Evolutionary conservation across 2,797 vertebrate species (phyloP).

Genomic region (Pogonophryne albipinna): DNA sequence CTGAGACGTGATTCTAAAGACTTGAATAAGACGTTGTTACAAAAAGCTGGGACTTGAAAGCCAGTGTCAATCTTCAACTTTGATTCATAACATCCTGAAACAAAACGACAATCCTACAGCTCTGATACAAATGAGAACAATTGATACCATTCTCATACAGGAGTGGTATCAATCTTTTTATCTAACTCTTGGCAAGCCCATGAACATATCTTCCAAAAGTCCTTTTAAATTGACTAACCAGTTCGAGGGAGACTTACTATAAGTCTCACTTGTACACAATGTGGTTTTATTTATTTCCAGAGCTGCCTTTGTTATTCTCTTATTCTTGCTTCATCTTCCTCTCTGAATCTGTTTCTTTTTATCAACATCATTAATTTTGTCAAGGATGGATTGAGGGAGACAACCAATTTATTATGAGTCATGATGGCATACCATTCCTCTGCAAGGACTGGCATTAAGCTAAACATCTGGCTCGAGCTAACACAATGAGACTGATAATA

Average conservation of each 20-base stretch:
- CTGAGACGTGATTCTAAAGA: background rate
- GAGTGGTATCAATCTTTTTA: constrained; percentile 3
- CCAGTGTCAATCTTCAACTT: background rate
- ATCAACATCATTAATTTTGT: constrained; percentile 58
- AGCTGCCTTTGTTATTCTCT: constrained; percentile 23
- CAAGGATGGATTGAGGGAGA: constrained; percentile 51
- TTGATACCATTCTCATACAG: background rate
- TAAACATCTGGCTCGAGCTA: constrained; percentile 60
- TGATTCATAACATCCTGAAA: background rate
- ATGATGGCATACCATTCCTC: constrained; percentile 49
- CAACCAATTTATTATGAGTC: constrained; percentile 44
- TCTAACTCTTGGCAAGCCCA: constrained; percentile 17
- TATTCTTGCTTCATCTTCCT: constrained; percentile 22
- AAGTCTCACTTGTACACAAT: constrained; percentile 22
- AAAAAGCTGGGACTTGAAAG: background rate
- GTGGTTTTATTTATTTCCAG: constrained; percentile 53
- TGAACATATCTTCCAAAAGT: constrained; percentile 24
- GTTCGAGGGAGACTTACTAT: background rate
- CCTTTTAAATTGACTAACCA: constrained; percentile 16
- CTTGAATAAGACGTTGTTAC: background rate
- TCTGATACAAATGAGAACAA: constrained; percentile 7
- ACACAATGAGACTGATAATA: constrained; percentile 10
- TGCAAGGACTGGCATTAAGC: constrained; percentile 35
- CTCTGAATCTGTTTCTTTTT: constrained; percentile 63
- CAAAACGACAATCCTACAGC: background rate